phyloP scores from a whole-genome alignment of 2,888 invertebrate genomes.

The Micropterix aruncella region DNA sequence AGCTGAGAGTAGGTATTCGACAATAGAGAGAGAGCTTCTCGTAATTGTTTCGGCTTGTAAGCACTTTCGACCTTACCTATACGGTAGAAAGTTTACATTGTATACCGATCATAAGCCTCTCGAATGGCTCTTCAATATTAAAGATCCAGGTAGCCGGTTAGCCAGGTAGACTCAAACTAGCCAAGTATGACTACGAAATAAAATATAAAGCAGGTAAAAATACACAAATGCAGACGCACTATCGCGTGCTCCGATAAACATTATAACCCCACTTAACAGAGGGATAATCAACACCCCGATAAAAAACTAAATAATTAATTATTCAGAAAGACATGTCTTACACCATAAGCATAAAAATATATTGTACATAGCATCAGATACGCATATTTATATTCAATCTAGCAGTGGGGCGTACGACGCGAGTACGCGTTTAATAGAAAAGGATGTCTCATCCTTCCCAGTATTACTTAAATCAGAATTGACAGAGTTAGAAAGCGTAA shows the following conservation, averaged over 20 bases:
- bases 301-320: too few relatives aligned
- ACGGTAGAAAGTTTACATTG: conserved; percentile 19
- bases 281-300: too few relatives aligned
- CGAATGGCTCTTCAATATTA: conserved; percentile 18
- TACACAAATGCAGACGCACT: conserved; percentile 9
- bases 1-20: conserved; percentile 15
- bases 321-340: too few relatives aligned
- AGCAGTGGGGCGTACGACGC: too few relatives aligned
- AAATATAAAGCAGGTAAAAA: conserved; percentile 12
- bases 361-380: too few relatives aligned
- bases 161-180: conserved; percentile 17
- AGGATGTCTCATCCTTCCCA: too few relatives aligned
- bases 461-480: too few relatives aligned
- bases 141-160: conserved; percentile 20
- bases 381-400: too few relatives aligned
- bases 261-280: too few relatives aligned
- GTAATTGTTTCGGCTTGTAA: conserved; percentile 19
- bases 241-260: conserved; percentile 2
- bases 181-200: conserved; percentile 15
- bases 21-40: conserved; percentile 20
- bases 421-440: too few relatives aligned
- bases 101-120: conserved; percentile 22
- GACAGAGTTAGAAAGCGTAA: too few relatives aligned
- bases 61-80: conserved; percentile 19
- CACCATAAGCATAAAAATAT: too few relatives aligned